Evolutionary conservation across 2,797 vertebrate genomes (phyloP).

Genomic region (Monodelphis domestica): DNA sequence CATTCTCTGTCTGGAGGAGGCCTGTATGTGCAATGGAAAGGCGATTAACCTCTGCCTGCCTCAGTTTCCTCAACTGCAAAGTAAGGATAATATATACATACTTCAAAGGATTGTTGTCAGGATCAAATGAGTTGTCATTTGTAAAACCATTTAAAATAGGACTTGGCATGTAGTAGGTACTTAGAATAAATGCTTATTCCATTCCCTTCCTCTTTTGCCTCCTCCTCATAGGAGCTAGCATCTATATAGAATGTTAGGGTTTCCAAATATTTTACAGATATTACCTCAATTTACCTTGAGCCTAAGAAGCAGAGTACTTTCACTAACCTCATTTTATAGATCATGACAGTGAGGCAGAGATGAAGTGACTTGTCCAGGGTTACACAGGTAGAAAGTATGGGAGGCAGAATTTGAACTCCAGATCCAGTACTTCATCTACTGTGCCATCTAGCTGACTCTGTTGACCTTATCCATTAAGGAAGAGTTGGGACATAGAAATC

Average conservation of each 20-base stretch:
- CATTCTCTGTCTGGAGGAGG: not conserved
- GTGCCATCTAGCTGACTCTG: not conserved
- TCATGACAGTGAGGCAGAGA: not conserved
- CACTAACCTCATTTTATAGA: not conserved
- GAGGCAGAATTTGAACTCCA: not conserved
- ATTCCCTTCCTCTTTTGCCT: not conserved
- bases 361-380: not conserved
- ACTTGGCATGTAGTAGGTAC: not conserved
- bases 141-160: not conserved
- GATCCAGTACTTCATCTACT: not conserved
- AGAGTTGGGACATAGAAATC: not conserved
- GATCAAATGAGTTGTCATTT: not conserved
- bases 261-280: not conserved
- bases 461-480: not conserved
- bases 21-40: not conserved
- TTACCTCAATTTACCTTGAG: not conserved
- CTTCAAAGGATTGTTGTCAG: not conserved
- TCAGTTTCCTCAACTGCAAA: not conserved
- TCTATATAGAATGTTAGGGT: not conserved
- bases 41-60: not conserved
- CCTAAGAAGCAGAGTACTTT: not conserved
- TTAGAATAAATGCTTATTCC: not conserved
- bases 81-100: not conserved
- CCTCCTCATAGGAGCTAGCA: not conserved
- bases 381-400: not conserved